A percentile compares a stretch with the other conserved stretches of the same genome.
phyloP scores from a whole-genome alignment of 2,797 vertebrate species.

The Helicolenus hilgendorfi region DNA sequence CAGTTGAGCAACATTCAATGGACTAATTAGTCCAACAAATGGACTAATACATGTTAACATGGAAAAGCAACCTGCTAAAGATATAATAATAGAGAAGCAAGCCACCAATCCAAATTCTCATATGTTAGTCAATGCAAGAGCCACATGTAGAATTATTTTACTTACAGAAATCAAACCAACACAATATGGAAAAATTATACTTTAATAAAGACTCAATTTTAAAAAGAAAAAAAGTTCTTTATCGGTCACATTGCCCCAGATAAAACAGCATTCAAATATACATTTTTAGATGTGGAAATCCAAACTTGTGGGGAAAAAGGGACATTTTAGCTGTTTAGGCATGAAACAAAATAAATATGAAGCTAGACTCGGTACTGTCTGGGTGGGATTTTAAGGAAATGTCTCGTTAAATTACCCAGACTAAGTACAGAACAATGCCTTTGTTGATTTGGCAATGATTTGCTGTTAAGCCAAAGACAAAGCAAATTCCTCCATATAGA shows the following conservation, averaged over 20 bases:
- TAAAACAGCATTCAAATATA: neutral
- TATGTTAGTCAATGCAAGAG: neutral
- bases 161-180: neutral
- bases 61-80: neutral
- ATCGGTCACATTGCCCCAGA: neutral
- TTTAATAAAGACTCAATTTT: neutral
- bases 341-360: neutral
- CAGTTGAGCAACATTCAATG: neutral
- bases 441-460: constrained; percentile 65
- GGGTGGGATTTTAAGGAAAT: constrained; percentile 55
- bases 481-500: constrained; percentile 53
- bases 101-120: neutral
- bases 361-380: neutral
- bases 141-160: neutral
- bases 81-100: neutral
- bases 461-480: constrained; percentile 70
- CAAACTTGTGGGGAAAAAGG: neutral
- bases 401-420: constrained; percentile 46
- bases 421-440: constrained; percentile 60
- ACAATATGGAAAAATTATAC: neutral
- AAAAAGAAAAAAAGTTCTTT: neutral
- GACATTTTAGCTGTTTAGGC: neutral
- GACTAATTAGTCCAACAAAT: neutral
- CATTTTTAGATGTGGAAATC: neutral
- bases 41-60: neutral